These are phyloP conservation scores for Chalcosyrphus nemorum DNA, from an alignment of 2,888 invertebrate species.

Conservation along the genomic window DNA sequence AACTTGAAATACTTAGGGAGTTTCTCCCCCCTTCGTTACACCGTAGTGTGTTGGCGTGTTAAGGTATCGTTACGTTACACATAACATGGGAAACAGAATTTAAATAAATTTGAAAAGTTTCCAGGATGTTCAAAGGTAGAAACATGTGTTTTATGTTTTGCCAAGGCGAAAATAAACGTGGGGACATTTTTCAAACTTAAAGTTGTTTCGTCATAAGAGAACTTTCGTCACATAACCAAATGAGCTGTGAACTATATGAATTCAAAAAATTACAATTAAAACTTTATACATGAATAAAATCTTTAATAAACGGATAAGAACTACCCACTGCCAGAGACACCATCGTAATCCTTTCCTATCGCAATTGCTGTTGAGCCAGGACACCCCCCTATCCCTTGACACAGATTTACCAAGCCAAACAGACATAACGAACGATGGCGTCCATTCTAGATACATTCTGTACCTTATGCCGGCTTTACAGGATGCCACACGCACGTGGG, in stretches of 20 bases:
- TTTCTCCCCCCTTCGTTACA: too few relatives aligned
- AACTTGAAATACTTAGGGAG: background rate
- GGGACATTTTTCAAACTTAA: too few relatives aligned
- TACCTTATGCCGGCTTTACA: slow-evolving; percentile 46
- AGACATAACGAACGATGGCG: slow-evolving; percentile 33
- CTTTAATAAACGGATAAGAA: background rate
- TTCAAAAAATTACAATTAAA: background rate
- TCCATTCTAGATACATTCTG: slow-evolving; percentile 33
- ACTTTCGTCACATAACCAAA: too few relatives aligned
- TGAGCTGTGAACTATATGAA: too few relatives aligned
- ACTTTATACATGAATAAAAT: background rate
- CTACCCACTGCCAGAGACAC: background rate
- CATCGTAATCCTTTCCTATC: slow-evolving; percentile 78
- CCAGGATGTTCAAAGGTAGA: background rate
- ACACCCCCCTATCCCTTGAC: slow-evolving; percentile 59
- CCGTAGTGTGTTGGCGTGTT: slow-evolving; percentile 2
- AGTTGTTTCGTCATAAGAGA: too few relatives aligned
- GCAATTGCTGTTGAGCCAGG: slow-evolving; percentile 78
- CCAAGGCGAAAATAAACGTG: too few relatives aligned
- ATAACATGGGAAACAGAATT: too few relatives aligned
- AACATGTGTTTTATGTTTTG: background rate
- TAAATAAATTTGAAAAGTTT: background rate
- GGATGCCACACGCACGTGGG: slow-evolving; percentile 62
- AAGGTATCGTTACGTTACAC: background rate
- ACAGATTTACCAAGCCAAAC: slow-evolving; percentile 52